A percentile compares a stretch with the other conserved stretches of the same genome.
phyloP scores from a whole-genome alignment of 2,797 vertebrate genomes.

The Hoplostethus mediterraneus region DNA sequence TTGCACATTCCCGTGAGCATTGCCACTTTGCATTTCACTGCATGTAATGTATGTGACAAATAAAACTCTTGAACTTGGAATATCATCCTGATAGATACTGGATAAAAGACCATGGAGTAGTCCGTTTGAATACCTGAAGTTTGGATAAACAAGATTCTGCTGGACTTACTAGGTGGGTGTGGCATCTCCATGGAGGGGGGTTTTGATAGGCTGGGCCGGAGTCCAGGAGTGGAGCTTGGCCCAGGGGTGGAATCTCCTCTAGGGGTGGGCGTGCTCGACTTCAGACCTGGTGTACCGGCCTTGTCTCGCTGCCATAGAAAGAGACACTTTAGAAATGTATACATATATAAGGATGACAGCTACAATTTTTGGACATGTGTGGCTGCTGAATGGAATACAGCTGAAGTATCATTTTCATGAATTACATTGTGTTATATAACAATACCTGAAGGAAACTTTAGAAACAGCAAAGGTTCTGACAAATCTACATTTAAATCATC shows the following conservation, averaged over 20 bases:
- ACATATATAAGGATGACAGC: neutral
- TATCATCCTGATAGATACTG: too few relatives aligned
- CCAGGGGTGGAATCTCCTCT: conserved; percentile 94
- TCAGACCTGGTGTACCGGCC: conserved; percentile 93
- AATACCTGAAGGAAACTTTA: too few relatives aligned
- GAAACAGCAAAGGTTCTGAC: too few relatives aligned
- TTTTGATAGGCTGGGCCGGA: conserved; percentile 91
- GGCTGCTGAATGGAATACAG: neutral
- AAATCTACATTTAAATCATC: too few relatives aligned
- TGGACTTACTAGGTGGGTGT: conserved; percentile 90
- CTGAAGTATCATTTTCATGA: neutral
- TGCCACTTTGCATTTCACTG: too few relatives aligned
- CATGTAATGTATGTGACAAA: too few relatives aligned
- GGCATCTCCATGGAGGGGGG: conserved; percentile 93
- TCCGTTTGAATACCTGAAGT: too few relatives aligned
- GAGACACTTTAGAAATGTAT: conserved; percentile 12
- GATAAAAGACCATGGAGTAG: too few relatives aligned
- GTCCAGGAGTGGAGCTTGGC: conserved; percentile 91
- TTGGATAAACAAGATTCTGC: neutral
- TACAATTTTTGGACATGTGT: neutral
- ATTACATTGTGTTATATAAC: too few relatives aligned
- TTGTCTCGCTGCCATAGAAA: conserved; percentile 91
- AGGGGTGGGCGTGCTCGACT: conserved; percentile 95
- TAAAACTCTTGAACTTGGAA: too few relatives aligned
- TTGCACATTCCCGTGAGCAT: too few relatives aligned